A percentile compares a stretch with the other conserved stretches of the same genome.
Conservation (phyloP, 2,888 invertebrate genomes). For the Microplitis manilae region DNA sequence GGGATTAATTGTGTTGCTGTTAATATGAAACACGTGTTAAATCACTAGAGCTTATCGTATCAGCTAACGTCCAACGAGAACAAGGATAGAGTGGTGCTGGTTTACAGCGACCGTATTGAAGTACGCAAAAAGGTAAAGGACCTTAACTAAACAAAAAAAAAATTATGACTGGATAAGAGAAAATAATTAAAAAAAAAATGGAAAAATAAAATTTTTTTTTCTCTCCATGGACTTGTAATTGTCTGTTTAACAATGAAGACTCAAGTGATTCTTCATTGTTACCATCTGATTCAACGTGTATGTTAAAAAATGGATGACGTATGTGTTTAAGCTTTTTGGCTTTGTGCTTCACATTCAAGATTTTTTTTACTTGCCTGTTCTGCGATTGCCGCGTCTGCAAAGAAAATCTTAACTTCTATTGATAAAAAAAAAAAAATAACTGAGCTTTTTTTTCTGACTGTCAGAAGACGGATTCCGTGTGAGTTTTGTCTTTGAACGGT, state of each 20-base stretch:
- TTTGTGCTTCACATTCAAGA: neutral
- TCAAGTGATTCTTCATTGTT: neutral
- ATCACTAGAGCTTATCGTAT: slow-evolving; percentile 70
- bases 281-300: neutral
- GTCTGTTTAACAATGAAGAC: neutral
- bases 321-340: neutral
- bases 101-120: slow-evolving; percentile 74
- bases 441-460: too few relatives aligned
- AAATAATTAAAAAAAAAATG: neutral
- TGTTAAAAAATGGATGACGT: neutral
- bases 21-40: slow-evolving; percentile 39
- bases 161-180: neutral
- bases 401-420: neutral
- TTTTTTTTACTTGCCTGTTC: too few relatives aligned
- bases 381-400: too few relatives aligned
- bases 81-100: slow-evolving; percentile 74
- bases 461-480: too few relatives aligned
- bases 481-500: too few relatives aligned
- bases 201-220: neutral
- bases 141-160: slow-evolving; percentile 32
- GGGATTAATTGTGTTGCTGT: neutral
- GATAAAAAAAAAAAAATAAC: neutral
- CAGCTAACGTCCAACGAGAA: slow-evolving; percentile 71
- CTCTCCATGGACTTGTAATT: slow-evolving; percentile 9
- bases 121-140: slow-evolving; percentile 73